A percentile compares a stretch with the other conserved stretches of the same genome.
Evolutionary conservation across 2,113 vertebrate species (phyloP).

Genomic region (Onychorhynchus coronatus): DNA sequence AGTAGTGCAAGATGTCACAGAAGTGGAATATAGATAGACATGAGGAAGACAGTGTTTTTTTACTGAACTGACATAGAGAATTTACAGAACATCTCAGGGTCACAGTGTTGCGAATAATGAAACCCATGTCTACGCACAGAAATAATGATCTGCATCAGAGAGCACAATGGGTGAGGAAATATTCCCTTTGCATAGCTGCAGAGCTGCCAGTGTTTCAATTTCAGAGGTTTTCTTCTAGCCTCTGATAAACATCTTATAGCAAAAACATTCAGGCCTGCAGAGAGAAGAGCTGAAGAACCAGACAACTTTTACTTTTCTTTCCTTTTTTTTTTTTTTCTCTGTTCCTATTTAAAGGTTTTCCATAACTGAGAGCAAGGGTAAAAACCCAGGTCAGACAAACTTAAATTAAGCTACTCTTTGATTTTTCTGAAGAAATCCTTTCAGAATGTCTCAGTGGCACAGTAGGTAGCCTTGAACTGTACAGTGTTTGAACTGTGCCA

Average conservation of each 20-base stretch:
- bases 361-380: not conserved
- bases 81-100: not conserved
- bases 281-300: not conserved
- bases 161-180: not conserved
- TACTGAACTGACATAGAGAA: not conserved
- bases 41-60: not conserved
- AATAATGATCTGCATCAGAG: not conserved
- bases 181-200: not conserved
- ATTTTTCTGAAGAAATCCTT: conserved; percentile 5
- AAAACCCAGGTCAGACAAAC: conserved; percentile 4
- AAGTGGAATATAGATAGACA: not conserved
- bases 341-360: conserved; percentile 14
- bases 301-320: not conserved
- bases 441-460: not conserved
- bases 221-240: not conserved
- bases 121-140: not conserved
- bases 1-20: not conserved
- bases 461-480: not conserved
- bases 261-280: not conserved
- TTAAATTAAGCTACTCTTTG: not conserved
- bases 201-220: not conserved
- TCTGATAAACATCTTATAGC: not conserved
- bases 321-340: not conserved
- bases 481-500: not conserved
- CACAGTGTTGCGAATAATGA: not conserved